phyloP scores from a whole-genome alignment of 2,888 invertebrate genomes.

The Carabus problematicus region DNA sequence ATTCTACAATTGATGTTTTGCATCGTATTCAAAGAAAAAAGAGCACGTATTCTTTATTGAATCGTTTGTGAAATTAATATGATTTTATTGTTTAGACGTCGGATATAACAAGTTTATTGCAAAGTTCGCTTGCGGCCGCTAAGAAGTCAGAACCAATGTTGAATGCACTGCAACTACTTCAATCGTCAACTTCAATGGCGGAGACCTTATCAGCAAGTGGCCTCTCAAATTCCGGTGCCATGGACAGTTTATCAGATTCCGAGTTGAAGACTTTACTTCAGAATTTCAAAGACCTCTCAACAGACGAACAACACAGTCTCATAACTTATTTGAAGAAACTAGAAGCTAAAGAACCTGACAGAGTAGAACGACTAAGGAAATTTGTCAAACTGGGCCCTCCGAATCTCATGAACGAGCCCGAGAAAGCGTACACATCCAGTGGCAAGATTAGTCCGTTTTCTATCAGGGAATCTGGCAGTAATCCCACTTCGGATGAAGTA shows the following conservation, averaged over 20 bases:
- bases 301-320: constrained; percentile 82
- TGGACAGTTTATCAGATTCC: constrained; percentile 80
- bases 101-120: constrained; percentile 14
- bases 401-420: constrained; percentile 34
- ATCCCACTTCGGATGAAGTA: constrained; percentile 55
- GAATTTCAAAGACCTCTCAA: constrained; percentile 80
- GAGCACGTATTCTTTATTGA: too few relatives aligned
- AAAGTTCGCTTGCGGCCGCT: constrained; percentile 7
- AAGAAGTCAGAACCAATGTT: constrained; percentile 50
- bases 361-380: constrained; percentile 79
- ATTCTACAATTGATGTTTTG: not conserved
- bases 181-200: constrained; percentile 49
- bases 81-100: constrained; percentile 4
- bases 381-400: constrained; percentile 70
- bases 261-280: constrained; percentile 81
- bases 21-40: constrained; percentile 2
- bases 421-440: constrained; percentile 44
- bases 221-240: constrained; percentile 58
- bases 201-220: constrained; percentile 51
- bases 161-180: constrained; percentile 61
- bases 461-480: constrained; percentile 57
- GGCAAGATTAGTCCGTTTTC: constrained; percentile 62
- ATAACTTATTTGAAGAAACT: constrained; percentile 83
- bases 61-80: too few relatives aligned
- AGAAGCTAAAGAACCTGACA: constrained; percentile 75